Conservation (phyloP, 53 echinoderm and acorn worm genomes). For the Apostichopus leukothele region DNA sequence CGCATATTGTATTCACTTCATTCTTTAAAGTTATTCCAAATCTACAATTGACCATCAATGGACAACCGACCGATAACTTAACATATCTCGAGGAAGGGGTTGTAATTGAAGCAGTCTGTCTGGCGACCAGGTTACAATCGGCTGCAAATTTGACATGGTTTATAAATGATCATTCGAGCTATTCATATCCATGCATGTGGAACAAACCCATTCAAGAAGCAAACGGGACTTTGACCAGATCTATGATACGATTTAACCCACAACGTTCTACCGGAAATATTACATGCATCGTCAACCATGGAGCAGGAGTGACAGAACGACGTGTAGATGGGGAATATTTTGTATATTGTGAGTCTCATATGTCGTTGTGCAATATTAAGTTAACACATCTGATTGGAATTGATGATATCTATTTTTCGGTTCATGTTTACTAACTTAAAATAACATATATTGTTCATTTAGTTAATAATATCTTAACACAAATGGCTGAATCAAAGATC, state of each 20-base stretch:
- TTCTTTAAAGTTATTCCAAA: neutral
- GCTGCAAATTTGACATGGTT: neutral
- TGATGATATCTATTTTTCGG: too few species aligned
- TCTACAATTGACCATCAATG: neutral
- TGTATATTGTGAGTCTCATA: neutral
- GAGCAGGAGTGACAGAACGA: neutral
- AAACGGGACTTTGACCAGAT: neutral
- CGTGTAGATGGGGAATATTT: neutral
- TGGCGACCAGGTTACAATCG: neutral
- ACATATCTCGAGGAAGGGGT: neutral
- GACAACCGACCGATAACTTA: neutral
- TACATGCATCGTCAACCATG: neutral
- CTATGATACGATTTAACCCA: neutral
- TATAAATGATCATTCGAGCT: neutral
- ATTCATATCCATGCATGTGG: too few species aligned
- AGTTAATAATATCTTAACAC: too few species aligned
- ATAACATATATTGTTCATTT: too few species aligned
- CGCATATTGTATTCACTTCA: neutral
- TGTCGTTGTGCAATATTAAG: too few species aligned
- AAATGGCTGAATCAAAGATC: too few species aligned
- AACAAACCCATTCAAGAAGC: too few species aligned
- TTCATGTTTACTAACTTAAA: too few species aligned
- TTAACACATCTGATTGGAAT: too few species aligned
- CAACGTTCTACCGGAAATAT: neutral
- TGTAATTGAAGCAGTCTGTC: neutral